These are phyloP conservation scores for Chelonus formosanus DNA, from an alignment of 2,888 invertebrate species.

Conservation along the genomic window DNA sequence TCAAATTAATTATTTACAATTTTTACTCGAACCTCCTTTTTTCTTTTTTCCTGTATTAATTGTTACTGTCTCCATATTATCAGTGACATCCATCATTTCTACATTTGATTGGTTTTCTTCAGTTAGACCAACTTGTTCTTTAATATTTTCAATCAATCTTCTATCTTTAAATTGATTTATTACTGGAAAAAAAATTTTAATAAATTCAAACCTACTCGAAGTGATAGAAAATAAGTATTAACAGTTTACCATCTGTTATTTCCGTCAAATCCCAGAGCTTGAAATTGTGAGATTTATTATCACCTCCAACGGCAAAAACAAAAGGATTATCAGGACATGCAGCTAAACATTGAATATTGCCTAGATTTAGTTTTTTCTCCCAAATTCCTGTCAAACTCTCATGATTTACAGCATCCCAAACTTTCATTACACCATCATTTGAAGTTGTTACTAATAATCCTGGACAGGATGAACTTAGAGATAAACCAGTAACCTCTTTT, in stretches of 20 bases:
- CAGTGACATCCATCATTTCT: slow-evolving; percentile 54
- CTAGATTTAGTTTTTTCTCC: slow-evolving; percentile 60
- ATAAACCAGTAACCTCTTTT: slow-evolving; percentile 84
- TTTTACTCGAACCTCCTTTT: neutral
- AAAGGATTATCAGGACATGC: slow-evolving; percentile 84
- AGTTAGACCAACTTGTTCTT: neutral
- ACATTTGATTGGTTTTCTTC: slow-evolving; percentile 28
- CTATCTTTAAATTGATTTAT: slow-evolving; percentile 47
- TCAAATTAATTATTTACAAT: neutral
- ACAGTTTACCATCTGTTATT: slow-evolving; percentile 68
- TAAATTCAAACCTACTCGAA: too few relatives aligned
- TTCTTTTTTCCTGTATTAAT: slow-evolving; percentile 36
- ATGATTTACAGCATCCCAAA: slow-evolving; percentile 76
- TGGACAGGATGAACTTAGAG: slow-evolving; percentile 76
- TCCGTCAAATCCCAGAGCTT: slow-evolving; percentile 73
- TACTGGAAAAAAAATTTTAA: too few relatives aligned
- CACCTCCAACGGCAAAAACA: slow-evolving; percentile 85
- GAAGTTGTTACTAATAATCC: slow-evolving; percentile 82
- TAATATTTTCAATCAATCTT: slow-evolving; percentile 22
- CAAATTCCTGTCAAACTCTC: slow-evolving; percentile 48
- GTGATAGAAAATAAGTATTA: too few relatives aligned
- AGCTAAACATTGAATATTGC: slow-evolving; percentile 74
- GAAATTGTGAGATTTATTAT: slow-evolving; percentile 80
- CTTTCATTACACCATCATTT: slow-evolving; percentile 82
- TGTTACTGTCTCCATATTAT: slow-evolving; percentile 49